phyloP scores from a whole-genome alignment of 2,888 invertebrate species.

The Taphrorychus bicolor region DNA sequence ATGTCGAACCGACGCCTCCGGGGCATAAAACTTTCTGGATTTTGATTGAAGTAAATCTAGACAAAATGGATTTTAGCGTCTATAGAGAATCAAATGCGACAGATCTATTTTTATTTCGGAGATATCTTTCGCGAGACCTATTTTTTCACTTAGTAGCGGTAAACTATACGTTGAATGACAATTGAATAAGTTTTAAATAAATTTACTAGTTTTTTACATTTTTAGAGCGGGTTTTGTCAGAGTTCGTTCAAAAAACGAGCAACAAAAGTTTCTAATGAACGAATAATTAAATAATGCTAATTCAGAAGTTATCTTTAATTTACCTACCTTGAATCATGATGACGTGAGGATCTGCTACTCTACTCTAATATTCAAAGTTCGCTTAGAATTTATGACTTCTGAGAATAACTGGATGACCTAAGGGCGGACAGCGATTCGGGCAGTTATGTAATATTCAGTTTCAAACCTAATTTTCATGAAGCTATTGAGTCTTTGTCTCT shows the following conservation, averaged over 20 bases:
- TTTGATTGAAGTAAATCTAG: constrained; percentile 58
- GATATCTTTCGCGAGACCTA: background rate
- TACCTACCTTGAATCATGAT: background rate
- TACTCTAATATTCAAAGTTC: background rate
- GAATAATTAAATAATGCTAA: background rate
- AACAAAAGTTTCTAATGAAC: too few relatives aligned
- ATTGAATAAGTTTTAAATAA: too few relatives aligned
- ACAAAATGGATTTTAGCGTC: constrained; percentile 56
- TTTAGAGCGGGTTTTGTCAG: too few relatives aligned
- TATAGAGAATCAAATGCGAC: constrained; percentile 46
- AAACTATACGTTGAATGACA: too few relatives aligned
- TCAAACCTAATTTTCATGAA: background rate
- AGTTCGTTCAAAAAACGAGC: too few relatives aligned
- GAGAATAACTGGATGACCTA: too few relatives aligned
- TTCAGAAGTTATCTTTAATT: background rate
- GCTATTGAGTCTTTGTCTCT: too few relatives aligned
- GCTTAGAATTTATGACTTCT: background rate
- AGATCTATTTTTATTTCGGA: constrained; percentile 6
- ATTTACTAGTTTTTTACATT: too few relatives aligned
- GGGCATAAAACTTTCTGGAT: constrained; percentile 55
- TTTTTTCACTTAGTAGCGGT: background rate
- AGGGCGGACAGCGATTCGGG: too few relatives aligned
- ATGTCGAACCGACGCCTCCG: constrained; percentile 57
- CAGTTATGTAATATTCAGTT: background rate
- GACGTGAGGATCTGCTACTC: background rate